A percentile compares a stretch with the other conserved stretches of the same genome.
Evolutionary conservation across 1,140 invertebrate species (phyloP).

Genomic region (Drosophila pectinifera): DNA sequence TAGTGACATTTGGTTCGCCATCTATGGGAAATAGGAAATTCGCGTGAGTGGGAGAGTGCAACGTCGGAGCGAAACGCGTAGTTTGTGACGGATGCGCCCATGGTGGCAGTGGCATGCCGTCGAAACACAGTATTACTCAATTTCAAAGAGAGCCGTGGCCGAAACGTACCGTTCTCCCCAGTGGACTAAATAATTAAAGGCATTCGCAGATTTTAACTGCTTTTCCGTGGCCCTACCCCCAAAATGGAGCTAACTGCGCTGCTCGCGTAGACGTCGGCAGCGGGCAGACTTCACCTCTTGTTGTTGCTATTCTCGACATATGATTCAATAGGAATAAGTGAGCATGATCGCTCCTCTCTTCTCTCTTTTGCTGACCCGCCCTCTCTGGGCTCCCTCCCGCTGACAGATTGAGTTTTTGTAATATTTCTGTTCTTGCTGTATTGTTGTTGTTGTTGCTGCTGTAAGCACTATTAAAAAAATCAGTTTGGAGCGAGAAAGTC

Average conservation of each 20-base stretch:
- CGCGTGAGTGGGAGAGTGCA: slow-evolving; percentile 30
- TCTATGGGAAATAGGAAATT: slow-evolving; percentile 18
- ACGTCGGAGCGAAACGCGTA: slow-evolving; percentile 30
- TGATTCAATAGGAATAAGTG: slow-evolving; percentile 82
- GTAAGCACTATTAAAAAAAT: slow-evolving; percentile 66
- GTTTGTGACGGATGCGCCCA: slow-evolving; percentile 7
- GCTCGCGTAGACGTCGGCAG: slow-evolving; percentile 42
- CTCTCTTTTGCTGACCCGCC: neutral
- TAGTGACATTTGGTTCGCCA: neutral
- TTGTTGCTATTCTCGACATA: slow-evolving; percentile 85
- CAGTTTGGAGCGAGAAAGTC: slow-evolving; percentile 45
- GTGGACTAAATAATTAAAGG: neutral
- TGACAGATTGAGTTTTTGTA: slow-evolving; percentile 59
- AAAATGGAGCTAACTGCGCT: slow-evolving; percentile 48
- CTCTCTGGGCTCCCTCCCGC: slow-evolving; percentile 19
- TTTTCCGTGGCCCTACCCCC: slow-evolving; percentile 42
- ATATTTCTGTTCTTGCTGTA: slow-evolving; percentile 55
- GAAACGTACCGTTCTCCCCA: neutral
- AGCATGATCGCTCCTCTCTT: slow-evolving; percentile 47
- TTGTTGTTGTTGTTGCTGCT: slow-evolving; percentile 29
- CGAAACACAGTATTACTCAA: slow-evolving; percentile 14
- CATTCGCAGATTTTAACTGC: slow-evolving; percentile 2
- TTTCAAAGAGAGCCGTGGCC: neutral
- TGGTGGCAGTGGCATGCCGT: slow-evolving; percentile 5
- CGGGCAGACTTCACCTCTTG: slow-evolving; percentile 50